Evolutionary conservation across 2,797 vertebrate genomes (phyloP), one percentile per base, ranked within the genome.

Genomic region (Geotria australis): DNA sequence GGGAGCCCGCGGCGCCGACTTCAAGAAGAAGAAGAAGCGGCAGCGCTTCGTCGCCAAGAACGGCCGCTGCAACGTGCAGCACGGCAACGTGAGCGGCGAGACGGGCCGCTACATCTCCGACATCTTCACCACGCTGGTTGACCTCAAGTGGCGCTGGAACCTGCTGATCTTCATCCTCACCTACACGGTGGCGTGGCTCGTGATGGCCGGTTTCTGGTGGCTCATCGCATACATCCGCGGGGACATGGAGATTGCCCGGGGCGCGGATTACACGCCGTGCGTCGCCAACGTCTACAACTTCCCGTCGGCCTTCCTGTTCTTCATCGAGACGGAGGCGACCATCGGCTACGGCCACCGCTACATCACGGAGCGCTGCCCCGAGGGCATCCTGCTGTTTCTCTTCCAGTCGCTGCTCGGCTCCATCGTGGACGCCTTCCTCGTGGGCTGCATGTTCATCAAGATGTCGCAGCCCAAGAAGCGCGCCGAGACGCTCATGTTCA

Each of bases 391-490:
- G 62, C 82, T 96, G 59, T 96, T 96, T 70, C 79, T 96, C 60
- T 89, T 96, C 70, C 89, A 96, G 71, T 94, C 86, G 63, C 88
- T 95, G 68, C 76, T 96, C 45, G 88, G 89, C 48, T 96, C 89
- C 66, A 93, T 96, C 63, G 89, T 96, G 64, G 89, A 96, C 61
- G 89, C 86, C 56, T 96, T 96, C 68, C 69, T 96, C 66, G 93
- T 96, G 63, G 88, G 89, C 65, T 96, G 89, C 71, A 96, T 96
- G 86, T 96, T 95, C 65, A 96, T 96, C 70, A 96, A 96, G 75
- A 96, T 96, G 89, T 96, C 89, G 46, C 89, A 96, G 71, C 89
- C 89, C 66, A 96, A 96, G 73, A 96, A 95, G 64, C 65, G 89
- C 68, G 89, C 88, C 1, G 89, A 96, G 76, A 95, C 89, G 7